Percentiles rank a stretch among this genome's conserved stretches.
Conservation (phyloP, 1,140 invertebrate genomes). For the Adoxophyes honmai region DNA sequence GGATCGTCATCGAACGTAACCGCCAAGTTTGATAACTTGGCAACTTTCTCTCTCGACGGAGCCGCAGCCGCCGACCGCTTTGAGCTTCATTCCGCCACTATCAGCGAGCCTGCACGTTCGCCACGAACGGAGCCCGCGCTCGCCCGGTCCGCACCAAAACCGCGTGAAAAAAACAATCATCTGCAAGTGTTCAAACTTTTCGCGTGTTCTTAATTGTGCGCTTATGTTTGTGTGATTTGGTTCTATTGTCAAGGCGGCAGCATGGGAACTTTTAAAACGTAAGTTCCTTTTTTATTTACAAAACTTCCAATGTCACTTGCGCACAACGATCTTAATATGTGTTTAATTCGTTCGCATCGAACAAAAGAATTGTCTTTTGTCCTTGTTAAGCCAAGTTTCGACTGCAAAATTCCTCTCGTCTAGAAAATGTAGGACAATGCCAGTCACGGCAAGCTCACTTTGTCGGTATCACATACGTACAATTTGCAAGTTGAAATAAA, state of each 20-base stretch:
- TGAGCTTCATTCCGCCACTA: slow-evolving; percentile 53
- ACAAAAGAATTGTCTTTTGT: slow-evolving; percentile 17
- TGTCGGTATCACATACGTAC: too few relatives aligned
- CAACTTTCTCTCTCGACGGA: slow-evolving; percentile 63
- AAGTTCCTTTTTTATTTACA: slow-evolving; percentile 37
- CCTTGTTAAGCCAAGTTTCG: slow-evolving; percentile 19
- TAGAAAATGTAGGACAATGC: slow-evolving; percentile 52
- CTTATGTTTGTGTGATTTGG: slow-evolving; percentile 45
- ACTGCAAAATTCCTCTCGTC: slow-evolving; percentile 34
- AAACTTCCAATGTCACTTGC: slow-evolving; percentile 14
- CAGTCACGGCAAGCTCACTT: slow-evolving; percentile 41
- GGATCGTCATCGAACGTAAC: slow-evolving; percentile 68
- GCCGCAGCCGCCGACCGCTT: slow-evolving; percentile 22
- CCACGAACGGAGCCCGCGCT: slow-evolving; percentile 45
- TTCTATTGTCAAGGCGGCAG: slow-evolving; percentile 33
- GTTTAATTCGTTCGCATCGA: slow-evolving; percentile 11
- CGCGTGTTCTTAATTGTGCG: slow-evolving; percentile 47
- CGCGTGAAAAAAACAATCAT: slow-evolving; percentile 34
- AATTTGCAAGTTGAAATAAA: too few relatives aligned
- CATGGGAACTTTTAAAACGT: slow-evolving; percentile 60
- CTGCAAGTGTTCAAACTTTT: slow-evolving; percentile 28
- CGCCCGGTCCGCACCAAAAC: slow-evolving; percentile 27
- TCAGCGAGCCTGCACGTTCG: slow-evolving; percentile 47
- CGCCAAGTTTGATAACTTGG: slow-evolving; percentile 67
- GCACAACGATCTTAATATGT: background rate